Conservation (phyloP, 2,113 vertebrate species). For the Ellobius talpinus region DNA sequence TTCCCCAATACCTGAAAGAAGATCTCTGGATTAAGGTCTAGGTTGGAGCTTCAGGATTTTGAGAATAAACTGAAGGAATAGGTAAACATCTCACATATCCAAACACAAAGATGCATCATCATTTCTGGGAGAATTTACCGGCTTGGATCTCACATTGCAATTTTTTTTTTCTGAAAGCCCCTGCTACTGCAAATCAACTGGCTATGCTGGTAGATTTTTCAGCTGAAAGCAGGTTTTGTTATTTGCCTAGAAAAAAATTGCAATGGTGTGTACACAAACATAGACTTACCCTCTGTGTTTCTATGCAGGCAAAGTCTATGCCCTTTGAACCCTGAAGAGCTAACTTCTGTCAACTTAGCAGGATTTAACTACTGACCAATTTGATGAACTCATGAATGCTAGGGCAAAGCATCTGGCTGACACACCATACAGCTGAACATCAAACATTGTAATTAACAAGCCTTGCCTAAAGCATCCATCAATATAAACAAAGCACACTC, state of each 20-base stretch:
- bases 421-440: constrained; percentile 28
- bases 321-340: neutral
- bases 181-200: neutral
- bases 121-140: neutral
- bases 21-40: neutral
- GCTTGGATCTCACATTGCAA: neutral
- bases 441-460: constrained; percentile 46
- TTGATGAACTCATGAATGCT: constrained; percentile 5
- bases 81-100: neutral
- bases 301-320: neutral
- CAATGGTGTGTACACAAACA: neutral
- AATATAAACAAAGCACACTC: constrained; percentile 29
- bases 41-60: neutral
- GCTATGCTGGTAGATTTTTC: neutral
- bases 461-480: constrained; percentile 48
- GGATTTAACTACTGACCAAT: constrained; percentile 37
- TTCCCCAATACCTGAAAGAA: neutral
- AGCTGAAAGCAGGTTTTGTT: neutral
- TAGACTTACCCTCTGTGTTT: neutral
- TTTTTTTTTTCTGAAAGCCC: too few species aligned
- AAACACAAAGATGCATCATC: neutral
- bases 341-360: constrained; percentile 28
- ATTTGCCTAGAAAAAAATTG: constrained; percentile 38
- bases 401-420: neutral
- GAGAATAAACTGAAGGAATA: neutral